Base-by-base conservation (phyloP, 2,113 vertebrate species). In the Forbesichthys agassizii region DNA sequence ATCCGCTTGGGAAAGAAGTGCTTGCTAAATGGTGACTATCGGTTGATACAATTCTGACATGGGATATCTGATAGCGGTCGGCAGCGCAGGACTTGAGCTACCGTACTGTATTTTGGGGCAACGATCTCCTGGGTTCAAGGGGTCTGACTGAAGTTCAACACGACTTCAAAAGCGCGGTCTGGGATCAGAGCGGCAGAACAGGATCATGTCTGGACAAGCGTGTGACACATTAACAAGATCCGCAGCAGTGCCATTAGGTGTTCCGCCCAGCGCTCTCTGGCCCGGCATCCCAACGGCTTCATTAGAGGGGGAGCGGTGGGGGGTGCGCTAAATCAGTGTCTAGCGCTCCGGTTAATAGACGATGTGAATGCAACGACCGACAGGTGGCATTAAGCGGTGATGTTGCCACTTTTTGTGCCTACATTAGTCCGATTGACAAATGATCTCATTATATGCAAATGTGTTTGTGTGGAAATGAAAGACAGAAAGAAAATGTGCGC, bases 121-220 rank as follows among this genome's bases (percentile, higher is more conserved):
- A 42, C 36, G 36, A 42, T 7, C 5, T 8, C 36, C 5, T 42
- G 7, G 5, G 7, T 5, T 42, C 36, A 42, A 42, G 36, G 36
- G 36, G 2, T 1, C 63, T 55, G 6, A 1, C 47, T 52, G 49
- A 83, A 73, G 74, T 52, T 14, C 11, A 52, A 12, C 49, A 11
- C 49, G 49, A 7, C 49, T 46, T 53, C 16, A 16, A 74, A 79
- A 74, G 77, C 73, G 74, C 68, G 70, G 55, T 74, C 33, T 79
- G 0, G 4, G 69, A 75, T 52, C 27, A 6, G 9, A 52, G 61
- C 70, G 85, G 69, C 71, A 79, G 82, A 74, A 76, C 89, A 86
- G 80, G 82, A 74, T 78, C 89, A 86, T 86, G 89, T 83, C 85
- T 77, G 65, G 77, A 85, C 83, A 86, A 88, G 68, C 81, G 73